These are phyloP conservation scores for Siphlonurus alternatus DNA, from an alignment of 2,888 invertebrate genomes.

Conservation along the genomic window DNA sequence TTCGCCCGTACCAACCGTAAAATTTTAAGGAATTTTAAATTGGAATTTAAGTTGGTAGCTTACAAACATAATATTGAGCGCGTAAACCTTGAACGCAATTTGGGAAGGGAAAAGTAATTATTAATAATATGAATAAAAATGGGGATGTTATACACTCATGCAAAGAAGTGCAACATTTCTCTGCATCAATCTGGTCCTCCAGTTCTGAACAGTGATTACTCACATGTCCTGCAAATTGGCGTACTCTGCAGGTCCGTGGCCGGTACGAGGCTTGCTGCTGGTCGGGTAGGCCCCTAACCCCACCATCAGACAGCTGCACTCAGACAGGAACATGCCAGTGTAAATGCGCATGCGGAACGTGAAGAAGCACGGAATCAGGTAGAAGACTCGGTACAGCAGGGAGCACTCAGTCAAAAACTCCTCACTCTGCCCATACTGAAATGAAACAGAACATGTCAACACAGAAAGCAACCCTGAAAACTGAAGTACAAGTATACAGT, in stretches of 20 bases:
- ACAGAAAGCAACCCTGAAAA: too few species aligned
- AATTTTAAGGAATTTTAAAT: too few species aligned
- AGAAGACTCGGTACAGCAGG: conserved; percentile 63
- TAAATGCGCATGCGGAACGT: conserved; percentile 83
- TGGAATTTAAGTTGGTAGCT: too few species aligned
- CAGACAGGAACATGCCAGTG: conserved; percentile 74
- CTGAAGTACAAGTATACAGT: too few species aligned
- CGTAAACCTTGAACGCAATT: too few species aligned
- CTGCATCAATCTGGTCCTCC: background rate
- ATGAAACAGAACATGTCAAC: too few species aligned
- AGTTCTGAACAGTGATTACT: conserved; percentile 17
- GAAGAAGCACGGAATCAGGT: conserved; percentile 72
- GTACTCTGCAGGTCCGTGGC: conserved; percentile 71
- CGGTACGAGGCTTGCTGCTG: conserved; percentile 49
- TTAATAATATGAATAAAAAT: too few species aligned
- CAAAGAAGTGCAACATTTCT: background rate
- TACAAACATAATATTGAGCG: too few species aligned
- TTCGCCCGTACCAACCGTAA: too few species aligned
- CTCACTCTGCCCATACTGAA: conserved; percentile 62
- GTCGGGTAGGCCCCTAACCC: conserved; percentile 86
- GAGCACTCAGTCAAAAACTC: conserved; percentile 54
- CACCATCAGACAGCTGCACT: conserved; percentile 81
- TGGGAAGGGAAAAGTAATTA: too few species aligned
- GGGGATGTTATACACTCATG: conserved; percentile 6
- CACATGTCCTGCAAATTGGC: conserved; percentile 40